Evolutionary conservation across 2,113 vertebrate genomes (phyloP), one percentile per base, ranked within the genome.

Genomic region (Leptodactylus fuscus): DNA sequence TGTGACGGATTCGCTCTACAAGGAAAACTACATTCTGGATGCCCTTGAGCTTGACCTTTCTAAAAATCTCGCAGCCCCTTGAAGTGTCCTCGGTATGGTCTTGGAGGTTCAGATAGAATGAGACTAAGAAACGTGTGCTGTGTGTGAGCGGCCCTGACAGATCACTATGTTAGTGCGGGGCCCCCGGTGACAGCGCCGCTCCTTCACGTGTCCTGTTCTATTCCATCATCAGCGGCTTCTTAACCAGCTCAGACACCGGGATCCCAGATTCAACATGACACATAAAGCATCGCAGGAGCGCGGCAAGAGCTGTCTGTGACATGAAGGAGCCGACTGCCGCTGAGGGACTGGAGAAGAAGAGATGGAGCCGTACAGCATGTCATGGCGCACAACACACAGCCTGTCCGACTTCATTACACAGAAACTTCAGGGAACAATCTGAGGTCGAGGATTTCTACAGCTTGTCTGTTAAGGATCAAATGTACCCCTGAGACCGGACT

Each of bases 191-290:
- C 71, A 49, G 11, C 6, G 60, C 44, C 8, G 83, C 29, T 36
- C 38, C 71, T 27, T 78, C 18, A 46, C 32, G 6, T 9, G 60
- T 69, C 83, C 6, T n/a, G 15, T 79, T 55, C n/a, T 34, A 85
- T 78, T 49, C 46, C 62, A 78, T 78, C 83, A 69, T 49, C 73
- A n/a, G 27, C 32, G 15, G 48, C 73, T 75, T 51, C 44, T 67
- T 78, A 58, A 16, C 32, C 16, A 36, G 58, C 29, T 32, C 44
- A 38, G 58, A 60, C 22, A 74, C 34, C 20, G 20, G 32, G 44
- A 85, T 78, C 74, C 29, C 41, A 78, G 74, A 85, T 85, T 41
- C 46, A 32, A 85, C 74, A 69, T 85, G 83, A 85, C 74, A 85
- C 74, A 69, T 67, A 24, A 51, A 75, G 82, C 55, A 27, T 51